These are phyloP conservation scores for Campoletis sonorensis DNA, from an alignment of 1,140 invertebrate species.

Conservation along the genomic window DNA sequence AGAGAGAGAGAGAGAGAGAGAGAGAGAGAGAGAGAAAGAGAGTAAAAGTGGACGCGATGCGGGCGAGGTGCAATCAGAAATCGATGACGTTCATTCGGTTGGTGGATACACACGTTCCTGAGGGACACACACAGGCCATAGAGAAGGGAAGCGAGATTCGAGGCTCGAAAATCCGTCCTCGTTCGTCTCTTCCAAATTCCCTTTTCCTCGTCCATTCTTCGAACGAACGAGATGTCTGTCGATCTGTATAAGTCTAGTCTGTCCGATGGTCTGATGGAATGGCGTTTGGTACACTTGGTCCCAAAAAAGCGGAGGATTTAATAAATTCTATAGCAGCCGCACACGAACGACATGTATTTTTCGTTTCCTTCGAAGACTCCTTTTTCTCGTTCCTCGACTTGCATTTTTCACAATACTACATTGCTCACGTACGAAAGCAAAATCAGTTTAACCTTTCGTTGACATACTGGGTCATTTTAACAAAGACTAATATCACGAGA, in stretches of 20 bases:
- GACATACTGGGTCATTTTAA: too few species aligned
- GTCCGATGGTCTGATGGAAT: slow-evolving; percentile 23
- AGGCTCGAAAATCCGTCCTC: not conserved
- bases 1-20: not conserved
- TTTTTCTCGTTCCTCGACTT: not conserved
- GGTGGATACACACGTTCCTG: slow-evolving; percentile 28
- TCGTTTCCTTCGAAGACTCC: not conserved
- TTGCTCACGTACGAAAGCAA: too few species aligned
- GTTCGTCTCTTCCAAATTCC: not conserved
- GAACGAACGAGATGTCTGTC: not conserved
- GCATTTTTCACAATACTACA: too few species aligned
- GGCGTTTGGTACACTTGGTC: slow-evolving; percentile 6
- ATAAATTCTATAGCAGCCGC: slow-evolving; percentile 38
- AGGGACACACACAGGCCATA: not conserved
- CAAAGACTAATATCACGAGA: too few species aligned
- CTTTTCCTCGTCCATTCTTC: not conserved
- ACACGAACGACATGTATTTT: not conserved
- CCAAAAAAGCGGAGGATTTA: slow-evolving; percentile 36
- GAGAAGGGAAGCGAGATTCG: not conserved
- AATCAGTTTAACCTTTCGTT: too few species aligned
- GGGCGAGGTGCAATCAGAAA: slow-evolving; percentile 50
- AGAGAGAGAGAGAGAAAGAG: slow-evolving; percentile 9
- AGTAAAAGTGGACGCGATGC: slow-evolving; percentile 15
- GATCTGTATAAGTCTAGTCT: slow-evolving; percentile 21
- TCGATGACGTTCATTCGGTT: slow-evolving; percentile 53